Evolutionary conservation across 2,888 invertebrate genomes (phyloP).

Genomic region (Meliscaeva auricollis): DNA sequence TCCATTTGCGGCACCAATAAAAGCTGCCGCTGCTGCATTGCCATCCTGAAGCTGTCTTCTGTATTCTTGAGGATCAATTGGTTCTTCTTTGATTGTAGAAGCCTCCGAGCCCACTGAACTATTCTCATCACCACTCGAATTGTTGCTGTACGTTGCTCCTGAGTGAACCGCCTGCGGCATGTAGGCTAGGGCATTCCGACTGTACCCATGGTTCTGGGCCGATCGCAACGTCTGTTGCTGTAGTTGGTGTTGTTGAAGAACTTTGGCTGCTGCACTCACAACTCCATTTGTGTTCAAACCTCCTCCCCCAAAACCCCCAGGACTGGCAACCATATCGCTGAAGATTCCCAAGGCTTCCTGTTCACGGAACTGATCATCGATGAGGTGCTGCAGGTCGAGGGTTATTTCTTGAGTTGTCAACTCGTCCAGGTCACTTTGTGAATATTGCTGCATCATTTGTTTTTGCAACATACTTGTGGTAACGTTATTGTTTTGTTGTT

Average conservation of each 20-base stretch:
- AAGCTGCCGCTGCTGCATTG: slow-evolving; percentile 82
- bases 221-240: slow-evolving; percentile 83
- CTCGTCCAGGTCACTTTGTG: slow-evolving; percentile 93
- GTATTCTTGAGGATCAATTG: slow-evolving; percentile 91
- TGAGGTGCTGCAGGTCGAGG: slow-evolving; percentile 95
- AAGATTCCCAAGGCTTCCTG: slow-evolving; percentile 90
- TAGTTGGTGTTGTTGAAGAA: slow-evolving; percentile 82
- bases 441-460: slow-evolving; percentile 89
- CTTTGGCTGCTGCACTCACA: slow-evolving; percentile 83
- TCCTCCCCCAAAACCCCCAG: slow-evolving; percentile 82
- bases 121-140: slow-evolving; percentile 85
- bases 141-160: slow-evolving; percentile 84
- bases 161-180: slow-evolving; percentile 97
- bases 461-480: slow-evolving; percentile 85
- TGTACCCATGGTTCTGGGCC: slow-evolving; percentile 84
- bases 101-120: slow-evolving; percentile 88
- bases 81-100: slow-evolving; percentile 94
- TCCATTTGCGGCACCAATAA: slow-evolving; percentile 81
- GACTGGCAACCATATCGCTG: slow-evolving; percentile 90
- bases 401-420: slow-evolving; percentile 96
- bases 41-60: slow-evolving; percentile 87
- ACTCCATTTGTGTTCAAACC: slow-evolving; percentile 83
- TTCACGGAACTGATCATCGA: slow-evolving; percentile 96
- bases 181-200: slow-evolving; percentile 92
- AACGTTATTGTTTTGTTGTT: slow-evolving; percentile 77